Conservation (phyloP, 37 sponge, comb jelly and placozoan species). For the Lycopodina hypogea region DNA sequence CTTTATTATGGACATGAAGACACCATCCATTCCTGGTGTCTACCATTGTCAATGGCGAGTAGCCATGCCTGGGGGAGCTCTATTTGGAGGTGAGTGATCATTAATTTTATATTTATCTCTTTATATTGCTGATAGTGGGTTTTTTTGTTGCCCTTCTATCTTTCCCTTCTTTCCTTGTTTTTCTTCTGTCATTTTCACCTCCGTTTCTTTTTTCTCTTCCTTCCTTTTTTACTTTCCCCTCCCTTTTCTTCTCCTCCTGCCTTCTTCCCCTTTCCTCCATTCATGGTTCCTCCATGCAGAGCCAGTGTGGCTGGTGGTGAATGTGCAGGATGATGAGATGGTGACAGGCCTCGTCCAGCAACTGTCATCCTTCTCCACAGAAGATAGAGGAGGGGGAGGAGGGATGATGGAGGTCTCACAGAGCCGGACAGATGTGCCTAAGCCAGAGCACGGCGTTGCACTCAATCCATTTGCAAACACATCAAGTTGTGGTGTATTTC, state of each 20-base stretch:
- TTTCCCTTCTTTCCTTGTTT: no score
- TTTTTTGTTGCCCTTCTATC: no score
- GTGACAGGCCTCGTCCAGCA: slow-evolving; percentile 35
- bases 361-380: slow-evolving; percentile 36
- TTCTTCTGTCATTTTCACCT: no score
- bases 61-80: slow-evolving; percentile 46
- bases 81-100: slow-evolving; percentile 73
- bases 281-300: slow-evolving; percentile 14
- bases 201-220: no score
- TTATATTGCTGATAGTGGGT: no score
- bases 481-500: neutral
- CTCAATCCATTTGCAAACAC: slow-evolving; percentile 15
- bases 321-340: slow-evolving; percentile 19
- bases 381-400: slow-evolving; percentile 6
- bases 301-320: slow-evolving; percentile 22
- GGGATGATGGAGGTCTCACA: neutral
- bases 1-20: slow-evolving; percentile 50
- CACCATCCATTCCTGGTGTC: slow-evolving; percentile 56
- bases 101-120: no score
- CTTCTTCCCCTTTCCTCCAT: no score
- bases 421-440: neutral
- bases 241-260: no score
- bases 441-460: neutral
- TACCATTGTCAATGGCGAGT: slow-evolving; percentile 76
- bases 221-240: no score